Evolutionary conservation across 2,797 vertebrate genomes (phyloP).

Genomic region (Cichlasoma orientale): DNA sequence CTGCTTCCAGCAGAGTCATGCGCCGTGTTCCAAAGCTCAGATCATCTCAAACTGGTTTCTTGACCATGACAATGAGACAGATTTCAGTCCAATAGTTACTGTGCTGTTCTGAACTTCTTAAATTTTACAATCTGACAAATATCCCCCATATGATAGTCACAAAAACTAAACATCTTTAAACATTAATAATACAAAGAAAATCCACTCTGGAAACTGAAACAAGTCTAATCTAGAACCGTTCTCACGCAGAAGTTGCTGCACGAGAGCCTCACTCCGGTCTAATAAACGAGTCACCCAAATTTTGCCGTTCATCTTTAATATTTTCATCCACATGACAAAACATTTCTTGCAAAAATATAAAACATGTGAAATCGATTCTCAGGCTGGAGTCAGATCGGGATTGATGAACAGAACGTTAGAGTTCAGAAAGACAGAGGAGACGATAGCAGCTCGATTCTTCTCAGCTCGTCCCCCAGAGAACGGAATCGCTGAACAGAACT

Average conservation of each 20-base stretch:
- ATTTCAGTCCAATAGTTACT: too few relatives aligned
- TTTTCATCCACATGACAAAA: slow-evolving; percentile 18
- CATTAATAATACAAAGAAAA: too few relatives aligned
- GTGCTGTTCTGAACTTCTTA: too few relatives aligned
- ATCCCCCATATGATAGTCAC: too few relatives aligned
- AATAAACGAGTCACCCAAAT: neutral
- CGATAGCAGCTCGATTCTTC: slow-evolving; percentile 30
- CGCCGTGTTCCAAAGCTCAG: too few relatives aligned
- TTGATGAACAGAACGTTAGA: neutral
- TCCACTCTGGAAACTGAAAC: too few relatives aligned
- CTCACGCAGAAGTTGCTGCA: too few relatives aligned
- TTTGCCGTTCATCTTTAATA: slow-evolving; percentile 10
- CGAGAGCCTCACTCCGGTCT: too few relatives aligned
- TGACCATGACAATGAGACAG: too few relatives aligned
- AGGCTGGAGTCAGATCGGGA: slow-evolving; percentile 31
- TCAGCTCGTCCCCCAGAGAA: slow-evolving; percentile 24
- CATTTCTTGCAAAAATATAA: slow-evolving; percentile 57
- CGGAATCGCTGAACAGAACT: neutral
- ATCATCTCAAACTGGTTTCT: too few relatives aligned
- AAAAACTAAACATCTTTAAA: too few relatives aligned
- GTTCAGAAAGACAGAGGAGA: slow-evolving; percentile 20
- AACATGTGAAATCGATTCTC: slow-evolving; percentile 49
- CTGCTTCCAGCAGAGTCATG: too few relatives aligned
- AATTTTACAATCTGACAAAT: neutral
- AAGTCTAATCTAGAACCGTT: neutral